Evolutionary conservation across 2,113 vertebrate genomes (phyloP), one percentile per base, ranked within the genome.

Genomic region (pig (Sus scrofa)): DNA sequence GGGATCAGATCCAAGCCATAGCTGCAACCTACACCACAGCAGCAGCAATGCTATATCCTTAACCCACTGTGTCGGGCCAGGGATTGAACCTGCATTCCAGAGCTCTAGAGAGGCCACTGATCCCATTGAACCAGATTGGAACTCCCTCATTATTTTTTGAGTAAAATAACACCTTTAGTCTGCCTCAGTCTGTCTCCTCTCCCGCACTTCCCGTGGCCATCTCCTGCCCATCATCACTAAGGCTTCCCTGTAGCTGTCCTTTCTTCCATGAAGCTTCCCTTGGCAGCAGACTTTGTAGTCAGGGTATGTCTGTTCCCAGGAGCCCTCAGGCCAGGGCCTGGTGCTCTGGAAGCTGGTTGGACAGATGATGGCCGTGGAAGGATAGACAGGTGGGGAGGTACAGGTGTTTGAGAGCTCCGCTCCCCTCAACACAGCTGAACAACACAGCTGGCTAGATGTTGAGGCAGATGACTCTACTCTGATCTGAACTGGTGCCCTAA

Each of bases 111-210:
- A 44, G 5, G 44, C 44, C 8, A 8, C 44, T 44, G 44, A 44
- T 44, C 44, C 44, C 44, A 44, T 44, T 44, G 44, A 6, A 44
- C 44, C 44, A 44, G 5, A 44, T 4, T 8, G 5, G 44, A 44
- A 44, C 44, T 44, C 44, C 44, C 44, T 50, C 50, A 4, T 73
- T 24, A 3, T 24, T 37, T 81, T 54, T 44, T 44, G 44, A 44
- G 44, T 44, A 8, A 44, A 44, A 68, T 8, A 20, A 6, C 4
- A 24, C 0, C 2, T 32, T 20, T 32, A 2, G 13, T 39, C 60
- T 58, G 15, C 5, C 13, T 24, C 15, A 13, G 1, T 26, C n/a
- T n/a, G 32, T 0, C 4, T 54, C 32, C 26, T 12, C 2, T 20
- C 19, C 16, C 52, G 10, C 11, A n/a, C 27, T 8, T 54, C 3